Percentiles rank a stretch among this genome's conserved stretches.
phyloP scores from a whole-genome alignment of 2,113 vertebrate genomes.

The Cynocephalus volans region DNA sequence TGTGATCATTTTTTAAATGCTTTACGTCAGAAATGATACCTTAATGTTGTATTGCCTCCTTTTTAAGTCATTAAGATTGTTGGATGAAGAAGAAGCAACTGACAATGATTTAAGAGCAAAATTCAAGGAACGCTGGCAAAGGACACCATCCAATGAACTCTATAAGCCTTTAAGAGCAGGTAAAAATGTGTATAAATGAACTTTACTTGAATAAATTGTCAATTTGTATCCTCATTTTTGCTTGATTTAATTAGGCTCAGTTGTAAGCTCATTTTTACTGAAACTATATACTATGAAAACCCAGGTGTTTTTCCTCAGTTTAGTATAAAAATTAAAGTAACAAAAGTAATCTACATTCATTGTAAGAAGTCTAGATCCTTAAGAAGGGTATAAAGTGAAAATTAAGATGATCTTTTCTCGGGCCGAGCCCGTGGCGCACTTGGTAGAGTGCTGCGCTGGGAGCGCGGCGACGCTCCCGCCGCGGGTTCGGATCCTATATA shows the following conservation, averaged over 20 bases:
- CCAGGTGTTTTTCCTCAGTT: background rate
- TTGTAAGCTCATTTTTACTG: slow-evolving; percentile 22
- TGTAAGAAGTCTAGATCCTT: slow-evolving; percentile 46
- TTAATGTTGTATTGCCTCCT: slow-evolving; percentile 20
- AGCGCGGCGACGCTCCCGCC: too few species aligned
- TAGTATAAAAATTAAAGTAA: background rate
- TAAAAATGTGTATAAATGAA: slow-evolving; percentile 78
- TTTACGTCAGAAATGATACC: slow-evolving; percentile 1
- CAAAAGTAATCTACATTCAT: background rate
- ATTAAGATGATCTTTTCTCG: background rate
- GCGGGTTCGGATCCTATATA: too few species aligned
- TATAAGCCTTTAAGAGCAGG: slow-evolving; percentile 97
- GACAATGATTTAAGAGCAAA: slow-evolving; percentile 96
- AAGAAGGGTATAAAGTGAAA: background rate
- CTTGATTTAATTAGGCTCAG: slow-evolving; percentile 53
- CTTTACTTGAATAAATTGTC: background rate
- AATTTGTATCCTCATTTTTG: background rate
- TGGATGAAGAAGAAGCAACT: slow-evolving; percentile 96
- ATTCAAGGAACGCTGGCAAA: slow-evolving; percentile 98
- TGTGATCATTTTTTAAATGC: slow-evolving; percentile 20
- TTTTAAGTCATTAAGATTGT: slow-evolving; percentile 94
- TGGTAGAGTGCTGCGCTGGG: too few species aligned
- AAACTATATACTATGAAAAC: slow-evolving; percentile 1
- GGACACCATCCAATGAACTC: slow-evolving; percentile 97
- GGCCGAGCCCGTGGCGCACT: too few species aligned